phyloP scores from a whole-genome alignment of 1,140 invertebrate species.

The Drosophila arawakana region DNA sequence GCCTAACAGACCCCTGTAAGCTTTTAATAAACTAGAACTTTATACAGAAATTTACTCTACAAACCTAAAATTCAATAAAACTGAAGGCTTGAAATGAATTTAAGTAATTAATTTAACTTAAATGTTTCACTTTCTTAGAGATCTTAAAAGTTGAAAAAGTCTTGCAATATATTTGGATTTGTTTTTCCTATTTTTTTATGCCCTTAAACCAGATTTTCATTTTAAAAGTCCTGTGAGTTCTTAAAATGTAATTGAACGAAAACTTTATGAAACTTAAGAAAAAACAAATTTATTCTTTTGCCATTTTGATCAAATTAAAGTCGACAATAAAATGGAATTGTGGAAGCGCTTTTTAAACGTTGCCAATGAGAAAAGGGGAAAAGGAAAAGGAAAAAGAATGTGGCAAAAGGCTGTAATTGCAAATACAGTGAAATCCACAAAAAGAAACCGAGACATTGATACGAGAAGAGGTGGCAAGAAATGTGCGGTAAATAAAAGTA shows the following conservation, averaged over 20 bases:
- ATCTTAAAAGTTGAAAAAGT: no score
- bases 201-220: no score
- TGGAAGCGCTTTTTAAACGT: slow-evolving; percentile 33
- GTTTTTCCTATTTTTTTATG: no score
- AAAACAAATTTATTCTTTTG: neutral
- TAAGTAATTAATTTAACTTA: no score
- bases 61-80: no score
- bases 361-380: neutral
- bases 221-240: no score
- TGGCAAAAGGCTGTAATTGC: slow-evolving; percentile 65
- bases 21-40: no score
- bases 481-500: slow-evolving; percentile 16
- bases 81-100: no score
- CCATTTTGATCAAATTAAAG: neutral
- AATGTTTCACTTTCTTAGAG: no score
- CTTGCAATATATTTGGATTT: no score
- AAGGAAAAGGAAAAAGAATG: slow-evolving; percentile 6
- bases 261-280: neutral
- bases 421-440: slow-evolving; percentile 72
- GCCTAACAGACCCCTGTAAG: no score
- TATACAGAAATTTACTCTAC: no score
- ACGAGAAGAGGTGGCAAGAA: neutral
- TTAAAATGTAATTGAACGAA: neutral
- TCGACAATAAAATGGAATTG: slow-evolving; percentile 39
- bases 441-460: slow-evolving; percentile 38